Conservation (phyloP, 2,888 invertebrate genomes). For the Baronia brevicornis region DNA sequence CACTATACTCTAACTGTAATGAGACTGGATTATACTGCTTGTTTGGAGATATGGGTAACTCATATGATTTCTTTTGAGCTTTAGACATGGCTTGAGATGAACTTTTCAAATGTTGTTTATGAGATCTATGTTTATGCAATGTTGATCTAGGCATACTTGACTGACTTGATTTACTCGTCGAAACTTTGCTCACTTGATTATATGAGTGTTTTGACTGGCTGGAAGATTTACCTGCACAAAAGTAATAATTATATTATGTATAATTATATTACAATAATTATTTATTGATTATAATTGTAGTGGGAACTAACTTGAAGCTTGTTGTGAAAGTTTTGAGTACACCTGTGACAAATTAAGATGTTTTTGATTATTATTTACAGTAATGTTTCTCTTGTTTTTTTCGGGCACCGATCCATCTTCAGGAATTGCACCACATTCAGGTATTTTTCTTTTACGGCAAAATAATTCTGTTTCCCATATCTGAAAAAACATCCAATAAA, state of each 20-base stretch:
- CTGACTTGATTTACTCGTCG: constrained; percentile 66
- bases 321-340: constrained; percentile 68
- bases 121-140: constrained; percentile 46
- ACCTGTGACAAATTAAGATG: constrained; percentile 67
- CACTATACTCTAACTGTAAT: constrained; percentile 49
- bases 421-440: constrained; percentile 44
- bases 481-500: constrained; percentile 30
- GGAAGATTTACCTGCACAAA: constrained; percentile 57
- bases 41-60: constrained; percentile 39
- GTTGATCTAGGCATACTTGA: constrained; percentile 38
- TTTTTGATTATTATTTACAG: constrained; percentile 60
- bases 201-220: constrained; percentile 70
- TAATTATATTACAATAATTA: constrained; percentile 9
- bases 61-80: constrained; percentile 49
- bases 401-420: constrained; percentile 48
- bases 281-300: no score
- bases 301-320: constrained; percentile 60
- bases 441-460: constrained; percentile 60
- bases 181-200: constrained; percentile 72
- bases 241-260: constrained; percentile 10
- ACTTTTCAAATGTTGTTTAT: constrained; percentile 28
- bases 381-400: constrained; percentile 64
- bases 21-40: constrained; percentile 45
- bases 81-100: constrained; percentile 26
- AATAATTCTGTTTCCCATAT: constrained; percentile 64